Conservation (phyloP, 2,113 vertebrate genomes). For the Rafetus swinhoei region DNA sequence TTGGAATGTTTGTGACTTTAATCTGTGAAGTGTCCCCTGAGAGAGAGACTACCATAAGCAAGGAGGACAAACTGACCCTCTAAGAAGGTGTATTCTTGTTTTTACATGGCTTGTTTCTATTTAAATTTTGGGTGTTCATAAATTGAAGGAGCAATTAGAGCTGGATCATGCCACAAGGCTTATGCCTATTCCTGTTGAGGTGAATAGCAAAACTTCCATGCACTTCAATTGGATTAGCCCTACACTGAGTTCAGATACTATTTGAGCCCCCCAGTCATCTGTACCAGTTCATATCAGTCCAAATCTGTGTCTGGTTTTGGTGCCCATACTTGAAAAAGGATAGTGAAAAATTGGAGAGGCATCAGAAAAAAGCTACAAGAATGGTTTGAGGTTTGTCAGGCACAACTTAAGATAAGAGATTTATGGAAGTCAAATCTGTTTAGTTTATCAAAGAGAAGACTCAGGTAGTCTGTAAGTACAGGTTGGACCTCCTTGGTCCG, state of each 20-base stretch:
- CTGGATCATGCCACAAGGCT: not conserved
- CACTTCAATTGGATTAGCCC: not conserved
- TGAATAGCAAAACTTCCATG: not conserved
- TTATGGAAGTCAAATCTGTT: not conserved
- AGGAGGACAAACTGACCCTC: too few relatives aligned
- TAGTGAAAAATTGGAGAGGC: not conserved
- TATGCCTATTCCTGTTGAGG: not conserved
- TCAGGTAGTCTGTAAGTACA: not conserved
- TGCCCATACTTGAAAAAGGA: not conserved
- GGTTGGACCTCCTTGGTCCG: too few relatives aligned
- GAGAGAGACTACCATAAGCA: rapidly evolving
- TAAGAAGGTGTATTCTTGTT: not conserved
- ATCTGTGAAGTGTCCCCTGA: not conserved
- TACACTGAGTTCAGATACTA: not conserved
- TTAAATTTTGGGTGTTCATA: not conserved
- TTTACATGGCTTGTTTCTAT: not conserved
- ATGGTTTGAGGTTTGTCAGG: not conserved
- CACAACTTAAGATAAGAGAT: not conserved
- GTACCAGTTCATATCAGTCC: not conserved
- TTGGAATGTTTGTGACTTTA: not conserved
- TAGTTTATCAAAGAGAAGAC: not conserved
- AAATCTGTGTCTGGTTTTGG: not conserved
- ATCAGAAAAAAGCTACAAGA: not conserved
- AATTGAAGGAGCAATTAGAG: not conserved
- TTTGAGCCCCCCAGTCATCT: not conserved